Evolutionary conservation across 2,888 invertebrate genomes (phyloP).

Genomic region (Melinaea marsaeus): DNA sequence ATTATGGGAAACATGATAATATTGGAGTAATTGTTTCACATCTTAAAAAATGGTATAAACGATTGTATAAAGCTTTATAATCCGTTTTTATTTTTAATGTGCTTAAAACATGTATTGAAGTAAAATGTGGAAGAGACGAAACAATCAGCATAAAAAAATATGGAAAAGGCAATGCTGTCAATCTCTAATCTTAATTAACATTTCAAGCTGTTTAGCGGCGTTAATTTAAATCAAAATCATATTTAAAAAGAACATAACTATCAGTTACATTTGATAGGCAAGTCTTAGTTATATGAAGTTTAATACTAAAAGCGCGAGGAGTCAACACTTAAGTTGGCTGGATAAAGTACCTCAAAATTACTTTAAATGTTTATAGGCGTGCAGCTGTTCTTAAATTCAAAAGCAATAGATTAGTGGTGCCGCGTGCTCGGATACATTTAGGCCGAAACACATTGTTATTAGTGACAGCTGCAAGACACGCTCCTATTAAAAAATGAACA

Average conservation of each 20-base stretch:
- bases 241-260: not conserved
- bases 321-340: slow-evolving; percentile 3
- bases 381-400: slow-evolving; percentile 52
- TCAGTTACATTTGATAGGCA: not conserved
- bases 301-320: not conserved
- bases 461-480: slow-evolving; percentile 62
- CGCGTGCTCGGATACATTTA: slow-evolving; percentile 49
- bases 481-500: slow-evolving; percentile 44
- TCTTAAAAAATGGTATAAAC: too few relatives aligned
- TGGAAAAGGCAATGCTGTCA: too few relatives aligned
- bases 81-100: too few relatives aligned
- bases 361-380: slow-evolving; percentile 34
- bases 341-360: slow-evolving; percentile 21
- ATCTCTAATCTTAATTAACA: too few relatives aligned
- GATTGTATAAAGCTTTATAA: too few relatives aligned
- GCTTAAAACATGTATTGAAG: too few relatives aligned
- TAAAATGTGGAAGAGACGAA: too few relatives aligned
- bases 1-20: too few relatives aligned
- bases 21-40: too few relatives aligned
- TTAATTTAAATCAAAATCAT: not conserved
- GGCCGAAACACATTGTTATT: slow-evolving; percentile 57
- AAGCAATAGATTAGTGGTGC: slow-evolving; percentile 52
- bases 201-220: too few relatives aligned
- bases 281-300: not conserved
- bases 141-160: too few relatives aligned